Percentiles rank a stretch among this genome's conserved stretches.
Evolutionary conservation across 2,797 vertebrate genomes (phyloP).

Genomic region (Iguana delicatissima): DNA sequence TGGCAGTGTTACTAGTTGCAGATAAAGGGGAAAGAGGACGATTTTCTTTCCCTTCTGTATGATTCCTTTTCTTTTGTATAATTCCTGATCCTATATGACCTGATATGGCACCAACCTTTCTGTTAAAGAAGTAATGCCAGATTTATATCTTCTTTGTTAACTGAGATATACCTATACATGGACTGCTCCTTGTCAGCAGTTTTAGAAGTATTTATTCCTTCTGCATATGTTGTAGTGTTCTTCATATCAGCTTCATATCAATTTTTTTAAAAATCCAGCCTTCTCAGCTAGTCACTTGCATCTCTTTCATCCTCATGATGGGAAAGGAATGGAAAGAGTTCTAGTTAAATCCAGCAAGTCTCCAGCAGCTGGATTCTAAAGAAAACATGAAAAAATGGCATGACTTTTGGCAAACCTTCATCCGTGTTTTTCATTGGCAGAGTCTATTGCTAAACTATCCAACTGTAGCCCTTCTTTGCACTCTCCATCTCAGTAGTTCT

Average conservation of each 20-base stretch:
- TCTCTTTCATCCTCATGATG: neutral
- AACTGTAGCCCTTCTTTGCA: neutral
- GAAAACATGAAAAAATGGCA: constrained; percentile 15
- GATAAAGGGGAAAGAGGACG: neutral
- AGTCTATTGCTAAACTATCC: constrained; percentile 16
- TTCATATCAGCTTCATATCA: neutral
- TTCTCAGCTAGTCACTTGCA: neutral
- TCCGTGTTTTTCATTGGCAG: constrained; percentile 5
- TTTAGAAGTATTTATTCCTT: neutral
- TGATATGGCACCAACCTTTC: neutral
- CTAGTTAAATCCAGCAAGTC: neutral
- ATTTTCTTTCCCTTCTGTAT: too few relatives aligned
- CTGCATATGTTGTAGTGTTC: neutral
- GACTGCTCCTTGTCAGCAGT: neutral
- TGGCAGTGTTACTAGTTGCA: neutral
- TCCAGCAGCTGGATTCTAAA: constrained; percentile 19
- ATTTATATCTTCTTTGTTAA: neutral
- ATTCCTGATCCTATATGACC: neutral
- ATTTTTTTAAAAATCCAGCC: neutral
- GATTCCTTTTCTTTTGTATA: neutral
- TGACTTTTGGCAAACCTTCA: neutral
- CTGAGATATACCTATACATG: neutral
- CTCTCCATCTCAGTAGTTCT: neutral
- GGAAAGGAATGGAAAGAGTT: neutral
- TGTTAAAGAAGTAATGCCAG: neutral